Evolutionary conservation across 92 coral and sea anemone species (phyloP), one percentile per base, ranked within the genome.

Genomic region (Umimayanthus chanpuru): DNA sequence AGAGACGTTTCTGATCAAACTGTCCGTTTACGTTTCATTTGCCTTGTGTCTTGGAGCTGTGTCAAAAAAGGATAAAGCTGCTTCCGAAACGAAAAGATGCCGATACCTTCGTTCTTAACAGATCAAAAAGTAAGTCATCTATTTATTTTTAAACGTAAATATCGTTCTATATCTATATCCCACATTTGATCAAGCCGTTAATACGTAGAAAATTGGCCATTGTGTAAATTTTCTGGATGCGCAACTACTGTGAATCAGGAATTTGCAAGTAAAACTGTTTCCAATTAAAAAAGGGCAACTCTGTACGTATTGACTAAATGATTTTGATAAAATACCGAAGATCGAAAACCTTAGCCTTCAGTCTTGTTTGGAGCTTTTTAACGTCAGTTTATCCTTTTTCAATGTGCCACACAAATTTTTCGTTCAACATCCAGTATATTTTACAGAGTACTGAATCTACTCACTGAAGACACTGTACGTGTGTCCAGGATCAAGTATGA

Each of bases 61-160:
- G 23, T 16, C 29, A 68, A 49, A 68, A 18, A 44, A 38, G 43
- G 55, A 18, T 23, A 29, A 55, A 44, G 12, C 40, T 81, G 74
- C 20, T 26, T 23, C 36, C 72, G 28, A 55, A 83, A 73, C 38
- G 78, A 23, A 55, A 82, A 47, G 56, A 83, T 83, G 87, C 53
- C 87, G n/a, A 67, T 83, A 7, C 26, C 26, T 36, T 70, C 87
- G 58, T 18, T 14, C 28, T 67, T 83, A 83, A 39, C 74, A 28
- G 87, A 72, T 40, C 66, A 83, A 71, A 83, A 44, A 72, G 87
- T 83, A 67, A 44, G 87, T 83, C 44, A 28, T 70, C 28, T 28
- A 71, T 83, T 26, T 67, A 15, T 8, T 32, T 18, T 80, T 23
- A 29, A 15, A 40, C 14, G 39, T 41, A 83, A 43, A 5, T 30